A percentile compares a stretch with the other conserved stretches of the same genome.
Evolutionary conservation across 2,888 invertebrate genomes (phyloP).

Genomic region (Tachina grossa): DNA sequence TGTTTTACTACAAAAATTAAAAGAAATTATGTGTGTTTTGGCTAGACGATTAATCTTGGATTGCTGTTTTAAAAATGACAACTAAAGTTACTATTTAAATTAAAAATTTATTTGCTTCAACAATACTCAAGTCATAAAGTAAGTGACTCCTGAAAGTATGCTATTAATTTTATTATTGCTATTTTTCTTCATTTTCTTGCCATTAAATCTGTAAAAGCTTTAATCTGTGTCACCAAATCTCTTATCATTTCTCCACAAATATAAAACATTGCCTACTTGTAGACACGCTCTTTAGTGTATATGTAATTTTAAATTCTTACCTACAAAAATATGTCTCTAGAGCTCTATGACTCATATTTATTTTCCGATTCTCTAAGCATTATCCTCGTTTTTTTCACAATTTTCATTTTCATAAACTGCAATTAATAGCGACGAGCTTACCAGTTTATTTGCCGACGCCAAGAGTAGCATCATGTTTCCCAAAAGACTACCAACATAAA

Average conservation of each 20-base stretch:
- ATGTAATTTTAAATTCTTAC: neutral
- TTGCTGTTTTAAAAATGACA: too few relatives aligned
- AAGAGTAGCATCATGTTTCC: constrained; percentile 71
- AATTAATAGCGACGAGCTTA: constrained; percentile 56
- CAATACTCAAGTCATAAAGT: too few relatives aligned
- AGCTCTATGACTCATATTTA: constrained; percentile 54
- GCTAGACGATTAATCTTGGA: too few relatives aligned
- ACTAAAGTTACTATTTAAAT: too few relatives aligned
- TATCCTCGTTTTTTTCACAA: constrained; percentile 41
- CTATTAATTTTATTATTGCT: neutral
- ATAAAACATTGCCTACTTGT: constrained; percentile 43
- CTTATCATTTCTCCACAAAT: neutral
- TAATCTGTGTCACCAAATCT: constrained; percentile 15
- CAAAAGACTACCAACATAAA: constrained; percentile 74
- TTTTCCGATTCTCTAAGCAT: constrained; percentile 2
- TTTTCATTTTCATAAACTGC: constrained; percentile 66
- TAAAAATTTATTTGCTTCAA: too few relatives aligned
- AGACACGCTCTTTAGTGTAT: neutral
- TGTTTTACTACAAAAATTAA: too few relatives aligned
- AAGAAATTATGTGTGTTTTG: too few relatives aligned
- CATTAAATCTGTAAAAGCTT: neutral
- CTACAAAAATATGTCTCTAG: constrained; percentile 1
- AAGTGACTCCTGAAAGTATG: neutral
- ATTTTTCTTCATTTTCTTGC: neutral
- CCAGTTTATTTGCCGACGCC: constrained; percentile 33